Conservation (phyloP, 2,888 invertebrate genomes). For the Drosophila hamatofila region DNA sequence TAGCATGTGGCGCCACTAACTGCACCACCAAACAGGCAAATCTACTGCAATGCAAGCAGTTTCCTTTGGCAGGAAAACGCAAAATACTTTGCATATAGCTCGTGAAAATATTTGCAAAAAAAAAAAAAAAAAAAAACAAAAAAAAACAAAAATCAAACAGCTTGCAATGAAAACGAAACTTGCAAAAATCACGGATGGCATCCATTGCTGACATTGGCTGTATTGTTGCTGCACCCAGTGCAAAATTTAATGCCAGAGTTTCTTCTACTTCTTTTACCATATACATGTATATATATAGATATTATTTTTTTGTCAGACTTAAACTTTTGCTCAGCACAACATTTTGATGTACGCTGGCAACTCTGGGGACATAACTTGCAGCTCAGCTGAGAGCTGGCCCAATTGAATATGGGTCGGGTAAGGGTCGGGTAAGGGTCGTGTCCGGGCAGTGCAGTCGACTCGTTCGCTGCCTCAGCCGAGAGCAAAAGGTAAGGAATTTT, state of each 20-base stretch:
- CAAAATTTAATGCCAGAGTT: conserved; percentile 59
- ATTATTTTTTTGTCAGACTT: conserved; percentile 45
- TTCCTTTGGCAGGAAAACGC: neutral
- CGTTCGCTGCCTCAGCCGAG: neutral
- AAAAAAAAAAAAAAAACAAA: conserved; percentile 10
- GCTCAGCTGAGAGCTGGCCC: conserved; percentile 5
- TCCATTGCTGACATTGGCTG: conserved; percentile 7
- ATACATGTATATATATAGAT: too few species aligned
- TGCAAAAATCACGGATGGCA: neutral
- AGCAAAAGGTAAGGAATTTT: conserved; percentile 1
- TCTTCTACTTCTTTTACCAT: conserved; percentile 9
- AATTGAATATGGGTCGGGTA: neutral
- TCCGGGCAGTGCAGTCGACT: conserved; percentile 3
- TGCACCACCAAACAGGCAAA: conserved; percentile 8
- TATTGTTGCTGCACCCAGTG: conserved; percentile 65
- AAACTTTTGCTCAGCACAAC: conserved; percentile 14
- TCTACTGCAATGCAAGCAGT: neutral
- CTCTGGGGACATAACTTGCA: conserved; percentile 26
- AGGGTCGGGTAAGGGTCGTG: neutral
- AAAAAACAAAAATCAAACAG: conserved; percentile 33
- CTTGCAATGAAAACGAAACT: conserved; percentile 39
- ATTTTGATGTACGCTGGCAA: conserved; percentile 44
- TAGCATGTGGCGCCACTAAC: conserved; percentile 47
- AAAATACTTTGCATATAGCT: conserved; percentile 42
- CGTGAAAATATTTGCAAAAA: conserved; percentile 43